These are phyloP conservation scores for Vireo altiloquus DNA, from an alignment of 2,113 vertebrate species.

Conservation along the genomic window DNA sequence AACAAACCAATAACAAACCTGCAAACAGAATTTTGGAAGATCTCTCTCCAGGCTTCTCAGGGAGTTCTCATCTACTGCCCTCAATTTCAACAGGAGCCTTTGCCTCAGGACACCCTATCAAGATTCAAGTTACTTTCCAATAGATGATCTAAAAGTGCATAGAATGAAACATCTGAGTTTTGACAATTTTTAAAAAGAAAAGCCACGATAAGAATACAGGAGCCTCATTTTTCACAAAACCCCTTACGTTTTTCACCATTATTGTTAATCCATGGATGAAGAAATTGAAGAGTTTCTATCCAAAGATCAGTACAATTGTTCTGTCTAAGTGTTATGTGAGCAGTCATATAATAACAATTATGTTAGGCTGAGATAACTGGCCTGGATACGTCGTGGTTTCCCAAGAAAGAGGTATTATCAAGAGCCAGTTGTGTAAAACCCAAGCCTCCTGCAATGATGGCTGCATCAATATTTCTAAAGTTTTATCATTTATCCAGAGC, in stretches of 20 bases:
- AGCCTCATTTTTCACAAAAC: not conserved
- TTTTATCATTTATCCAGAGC: conserved; percentile 23
- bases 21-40: not conserved
- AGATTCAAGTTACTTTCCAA: not conserved
- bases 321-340: not conserved
- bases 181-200: not conserved
- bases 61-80: not conserved
- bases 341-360: not conserved
- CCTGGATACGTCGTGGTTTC: not conserved
- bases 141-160: not conserved
- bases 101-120: not conserved
- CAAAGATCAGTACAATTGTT: not conserved
- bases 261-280: not conserved
- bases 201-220: not conserved
- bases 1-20: not conserved
- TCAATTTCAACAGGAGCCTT: not conserved
- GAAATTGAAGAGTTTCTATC: not conserved
- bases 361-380: not conserved
- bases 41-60: not conserved
- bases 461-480: conserved; percentile 35
- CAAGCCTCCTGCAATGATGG: not conserved
- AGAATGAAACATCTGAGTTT: not conserved
- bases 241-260: not conserved
- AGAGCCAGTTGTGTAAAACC: conserved; percentile 7
- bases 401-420: not conserved